Conservation (phyloP, 2,888 invertebrate species). For the Gymnoscelis rufifasciata region DNA sequence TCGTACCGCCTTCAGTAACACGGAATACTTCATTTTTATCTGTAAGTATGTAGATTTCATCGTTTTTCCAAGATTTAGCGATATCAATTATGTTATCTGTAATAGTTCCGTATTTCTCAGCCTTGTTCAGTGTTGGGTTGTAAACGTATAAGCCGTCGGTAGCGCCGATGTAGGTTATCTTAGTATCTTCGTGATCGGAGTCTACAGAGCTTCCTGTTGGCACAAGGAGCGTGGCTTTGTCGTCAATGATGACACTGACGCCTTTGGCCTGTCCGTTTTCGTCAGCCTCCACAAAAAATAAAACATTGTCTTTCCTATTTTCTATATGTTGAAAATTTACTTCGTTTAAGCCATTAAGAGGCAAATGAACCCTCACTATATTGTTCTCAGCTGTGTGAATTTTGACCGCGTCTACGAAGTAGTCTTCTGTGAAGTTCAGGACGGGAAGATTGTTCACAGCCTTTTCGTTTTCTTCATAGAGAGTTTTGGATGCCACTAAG, state of each 20-base stretch:
- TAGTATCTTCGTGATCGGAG: constrained; percentile 35
- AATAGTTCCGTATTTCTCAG: constrained; percentile 51
- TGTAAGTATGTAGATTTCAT: constrained; percentile 49
- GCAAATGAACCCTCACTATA: constrained; percentile 37
- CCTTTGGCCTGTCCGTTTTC: constrained; percentile 40
- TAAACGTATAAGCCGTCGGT: constrained; percentile 44
- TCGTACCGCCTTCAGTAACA: constrained; percentile 49
- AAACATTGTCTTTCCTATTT: neutral
- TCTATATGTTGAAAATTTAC: constrained; percentile 15
- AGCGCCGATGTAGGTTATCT: constrained; percentile 33
- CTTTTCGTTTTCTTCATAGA: no score
- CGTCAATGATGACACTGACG: constrained; percentile 36
- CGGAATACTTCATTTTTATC: constrained; percentile 48
- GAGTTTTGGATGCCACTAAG: no score
- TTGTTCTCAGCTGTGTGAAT: constrained; percentile 37
- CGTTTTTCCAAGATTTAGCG: constrained; percentile 42
- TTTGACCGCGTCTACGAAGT: constrained; percentile 18
- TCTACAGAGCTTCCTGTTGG: constrained; percentile 42
- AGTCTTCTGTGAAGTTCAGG: constrained; percentile 6
- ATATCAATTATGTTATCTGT: constrained; percentile 47
- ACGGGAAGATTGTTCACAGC: no score
- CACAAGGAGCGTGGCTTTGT: constrained; percentile 36
- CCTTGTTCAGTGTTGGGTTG: no score
- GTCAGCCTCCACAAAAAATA: constrained; percentile 37
- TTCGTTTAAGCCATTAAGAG: constrained; percentile 38